phyloP scores from a whole-genome alignment of 2,797 vertebrate genomes.

The Linurgus olivaceus region DNA sequence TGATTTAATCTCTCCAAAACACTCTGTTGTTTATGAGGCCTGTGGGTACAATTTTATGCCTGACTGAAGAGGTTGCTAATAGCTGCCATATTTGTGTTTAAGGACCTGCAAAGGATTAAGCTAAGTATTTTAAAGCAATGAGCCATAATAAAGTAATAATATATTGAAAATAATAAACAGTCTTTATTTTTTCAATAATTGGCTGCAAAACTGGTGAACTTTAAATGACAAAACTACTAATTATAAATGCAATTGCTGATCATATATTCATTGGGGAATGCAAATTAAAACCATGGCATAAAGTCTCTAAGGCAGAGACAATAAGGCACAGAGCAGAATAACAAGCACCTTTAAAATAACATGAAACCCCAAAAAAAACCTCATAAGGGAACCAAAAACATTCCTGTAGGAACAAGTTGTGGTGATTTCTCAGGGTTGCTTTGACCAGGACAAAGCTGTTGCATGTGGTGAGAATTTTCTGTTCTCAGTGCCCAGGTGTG shows the following conservation, averaged over 20 bases:
- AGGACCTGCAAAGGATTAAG: conserved; percentile 80
- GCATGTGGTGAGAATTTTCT: not conserved
- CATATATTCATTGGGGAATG: conserved; percentile 28
- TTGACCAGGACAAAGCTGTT: not conserved
- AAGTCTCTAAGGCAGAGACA: conserved; percentile 16
- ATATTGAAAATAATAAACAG: conserved; percentile 81
- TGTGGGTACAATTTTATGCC: conserved; percentile 87
- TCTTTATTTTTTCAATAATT: conserved; percentile 74
- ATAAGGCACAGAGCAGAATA: not conserved
- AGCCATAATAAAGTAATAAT: conserved; percentile 82
- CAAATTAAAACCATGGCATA: conserved; percentile 9
- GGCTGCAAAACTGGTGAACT: conserved; percentile 69
- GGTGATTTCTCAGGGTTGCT: not conserved
- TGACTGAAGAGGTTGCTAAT: conserved; percentile 88
- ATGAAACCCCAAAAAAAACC: not conserved
- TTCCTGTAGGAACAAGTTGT: not conserved
- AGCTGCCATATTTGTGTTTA: conserved; percentile 85
- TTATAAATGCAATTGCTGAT: conserved; percentile 63
- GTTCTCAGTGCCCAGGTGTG: not conserved
- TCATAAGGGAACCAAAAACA: not conserved
- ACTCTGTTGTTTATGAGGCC: conserved; percentile 84
- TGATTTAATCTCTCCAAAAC: conserved; percentile 84
- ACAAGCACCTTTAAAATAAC: not conserved
- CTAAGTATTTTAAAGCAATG: conserved; percentile 81
- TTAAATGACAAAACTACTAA: conserved; percentile 77